phyloP scores from a whole-genome alignment of 1,140 invertebrate genomes.

The Platyscapa corneri region DNA sequence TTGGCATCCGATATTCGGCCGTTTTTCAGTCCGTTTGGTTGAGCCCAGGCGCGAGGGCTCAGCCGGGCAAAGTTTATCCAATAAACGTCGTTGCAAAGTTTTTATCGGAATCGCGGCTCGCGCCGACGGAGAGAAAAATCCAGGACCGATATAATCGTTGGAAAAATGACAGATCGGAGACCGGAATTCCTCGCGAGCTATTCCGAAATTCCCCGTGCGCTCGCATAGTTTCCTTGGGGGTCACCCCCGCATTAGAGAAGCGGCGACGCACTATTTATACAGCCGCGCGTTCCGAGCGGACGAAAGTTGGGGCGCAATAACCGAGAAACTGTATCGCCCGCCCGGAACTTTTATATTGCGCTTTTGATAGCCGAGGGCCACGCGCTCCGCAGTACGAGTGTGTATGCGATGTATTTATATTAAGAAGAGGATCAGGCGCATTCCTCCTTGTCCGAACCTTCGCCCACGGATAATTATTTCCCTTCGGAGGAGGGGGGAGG shows the following conservation, averaged over 20 bases:
- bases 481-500: not conserved
- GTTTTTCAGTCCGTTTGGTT: too few relatives aligned
- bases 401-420: not conserved
- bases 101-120: not conserved
- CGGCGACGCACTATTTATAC: not conserved
- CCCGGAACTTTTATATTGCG: not conserved
- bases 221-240: not conserved
- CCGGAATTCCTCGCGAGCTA: not conserved
- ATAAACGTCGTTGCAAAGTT: not conserved
- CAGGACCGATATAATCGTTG: not conserved
- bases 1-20: too few relatives aligned
- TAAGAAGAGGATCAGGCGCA: not conserved
- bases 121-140: not conserved
- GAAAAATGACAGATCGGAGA: not conserved
- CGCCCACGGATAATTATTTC: slow-evolving; percentile 27
- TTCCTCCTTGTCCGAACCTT: not conserved
- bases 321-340: slow-evolving; percentile 9
- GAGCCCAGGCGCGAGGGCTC: too few relatives aligned
- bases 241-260: not conserved
- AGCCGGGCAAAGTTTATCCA: too few relatives aligned
- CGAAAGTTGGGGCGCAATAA: not conserved
- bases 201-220: not conserved
- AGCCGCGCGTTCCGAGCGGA: too few relatives aligned
- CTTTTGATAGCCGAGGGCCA: not conserved
- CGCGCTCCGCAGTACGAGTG: not conserved